phyloP scores from a whole-genome alignment of 2,888 invertebrate genomes.

The Dinocampus coccinellae region DNA sequence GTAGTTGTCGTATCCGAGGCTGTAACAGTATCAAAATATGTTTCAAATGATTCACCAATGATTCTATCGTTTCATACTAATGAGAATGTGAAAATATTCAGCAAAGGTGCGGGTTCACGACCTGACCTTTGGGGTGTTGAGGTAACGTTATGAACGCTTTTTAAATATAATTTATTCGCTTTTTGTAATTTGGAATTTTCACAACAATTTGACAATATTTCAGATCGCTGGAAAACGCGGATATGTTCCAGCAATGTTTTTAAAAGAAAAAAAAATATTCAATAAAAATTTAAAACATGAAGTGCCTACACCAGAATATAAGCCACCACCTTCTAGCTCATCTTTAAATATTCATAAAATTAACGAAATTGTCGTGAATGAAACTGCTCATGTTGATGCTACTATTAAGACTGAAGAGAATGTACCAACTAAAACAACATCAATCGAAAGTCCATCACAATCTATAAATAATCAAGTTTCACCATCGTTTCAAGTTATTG shows the following conservation, averaged over 20 bases:
- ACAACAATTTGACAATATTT: neutral
- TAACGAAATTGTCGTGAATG: neutral
- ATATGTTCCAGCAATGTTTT: constrained; percentile 74
- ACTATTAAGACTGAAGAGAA: neutral
- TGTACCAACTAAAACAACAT: neutral
- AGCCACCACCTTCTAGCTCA: constrained; percentile 35
- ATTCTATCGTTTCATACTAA: constrained; percentile 76
- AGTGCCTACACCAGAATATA: constrained; percentile 68
- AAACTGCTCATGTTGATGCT: neutral
- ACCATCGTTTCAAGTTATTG: constrained; percentile 71
- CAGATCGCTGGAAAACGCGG: constrained; percentile 77
- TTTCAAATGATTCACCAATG: constrained; percentile 71
- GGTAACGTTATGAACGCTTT: constrained; percentile 52
- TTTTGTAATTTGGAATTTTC: constrained; percentile 9
- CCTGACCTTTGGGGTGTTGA: constrained; percentile 78
- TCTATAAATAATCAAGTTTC: constrained; percentile 35
- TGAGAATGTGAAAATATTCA: constrained; percentile 74
- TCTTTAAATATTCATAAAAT: constrained; percentile 2
- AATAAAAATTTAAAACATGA: constrained; percentile 64
- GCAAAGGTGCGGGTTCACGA: constrained; percentile 78
- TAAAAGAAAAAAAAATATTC: constrained; percentile 75
- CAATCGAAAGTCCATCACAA: neutral
- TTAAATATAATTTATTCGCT: constrained; percentile 10
- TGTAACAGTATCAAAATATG: constrained; percentile 74
- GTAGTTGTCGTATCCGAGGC: constrained; percentile 77